phyloP scores from a whole-genome alignment of 1,140 invertebrate genomes.

The Aethina tumida region DNA sequence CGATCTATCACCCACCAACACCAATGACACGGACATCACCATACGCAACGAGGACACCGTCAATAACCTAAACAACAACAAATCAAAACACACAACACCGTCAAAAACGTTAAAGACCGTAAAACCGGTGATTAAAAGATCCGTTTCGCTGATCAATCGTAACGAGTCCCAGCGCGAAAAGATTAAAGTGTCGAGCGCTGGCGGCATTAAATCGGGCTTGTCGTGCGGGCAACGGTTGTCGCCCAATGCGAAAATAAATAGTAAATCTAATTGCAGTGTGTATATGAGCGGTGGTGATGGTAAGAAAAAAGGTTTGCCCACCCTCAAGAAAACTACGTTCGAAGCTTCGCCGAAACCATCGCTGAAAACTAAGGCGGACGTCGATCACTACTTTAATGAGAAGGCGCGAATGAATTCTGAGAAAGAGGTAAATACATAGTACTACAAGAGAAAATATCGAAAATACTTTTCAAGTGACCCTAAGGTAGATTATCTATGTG shows the following conservation, averaged over 20 bases:
- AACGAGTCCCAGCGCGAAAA: constrained; percentile 11
- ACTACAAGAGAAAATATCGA: too few relatives aligned
- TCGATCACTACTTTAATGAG: constrained; percentile 21
- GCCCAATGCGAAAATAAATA: constrained; percentile 7
- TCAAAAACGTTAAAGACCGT: constrained; percentile 10
- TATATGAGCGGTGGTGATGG: constrained; percentile 4
- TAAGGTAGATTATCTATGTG: too few relatives aligned
- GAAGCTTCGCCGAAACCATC: constrained; percentile 18
- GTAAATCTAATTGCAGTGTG: constrained; percentile 11
- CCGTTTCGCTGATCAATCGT: constrained; percentile 12
- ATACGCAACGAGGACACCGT: constrained; percentile 18
- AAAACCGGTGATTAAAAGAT: constrained; percentile 14
- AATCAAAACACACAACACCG: too few relatives aligned
- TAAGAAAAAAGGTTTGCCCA: constrained; percentile 17
- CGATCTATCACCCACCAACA: constrained; percentile 21
- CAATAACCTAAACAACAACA: constrained; percentile 15
- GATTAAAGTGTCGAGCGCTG: constrained; percentile 8
- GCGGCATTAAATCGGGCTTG: constrained; percentile 9
- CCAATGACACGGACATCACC: constrained; percentile 17
- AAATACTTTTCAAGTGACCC: too few relatives aligned
- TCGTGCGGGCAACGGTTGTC: constrained; percentile 8
- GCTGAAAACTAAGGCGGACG: constrained; percentile 24
- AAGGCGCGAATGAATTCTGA: constrained; percentile 9
- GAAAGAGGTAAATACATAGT: constrained; percentile 8
- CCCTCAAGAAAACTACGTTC: constrained; percentile 20